These are phyloP conservation scores for Myripristis jacobus DNA, from an alignment of 2,797 vertebrate species.

Conservation along the genomic window DNA sequence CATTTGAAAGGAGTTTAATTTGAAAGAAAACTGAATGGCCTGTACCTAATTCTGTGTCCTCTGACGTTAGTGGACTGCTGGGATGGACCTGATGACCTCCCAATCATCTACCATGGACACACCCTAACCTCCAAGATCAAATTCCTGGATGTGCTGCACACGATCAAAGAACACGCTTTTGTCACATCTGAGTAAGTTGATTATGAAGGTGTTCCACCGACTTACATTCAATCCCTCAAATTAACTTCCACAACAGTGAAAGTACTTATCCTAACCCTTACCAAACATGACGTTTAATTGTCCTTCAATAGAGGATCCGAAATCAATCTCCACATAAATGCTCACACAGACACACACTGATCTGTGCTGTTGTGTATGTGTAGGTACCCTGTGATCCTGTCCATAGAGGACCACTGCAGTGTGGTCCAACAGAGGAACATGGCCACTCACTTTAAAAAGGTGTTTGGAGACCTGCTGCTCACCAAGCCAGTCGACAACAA, in stretches of 20 bases:
- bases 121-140: constrained; percentile 99
- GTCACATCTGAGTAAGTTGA: constrained; percentile 93
- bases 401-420: constrained; percentile 98
- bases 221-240: too few relatives aligned
- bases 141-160: constrained; percentile 92
- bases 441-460: constrained; percentile 94
- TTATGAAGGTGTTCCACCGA: neutral
- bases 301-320: too few relatives aligned
- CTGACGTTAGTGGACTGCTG: constrained; percentile 93
- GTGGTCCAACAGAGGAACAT: constrained; percentile 98
- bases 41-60: constrained; percentile 1
- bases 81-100: constrained; percentile 97
- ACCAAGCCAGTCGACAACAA: constrained; percentile 94
- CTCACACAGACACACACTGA: neutral
- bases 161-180: constrained; percentile 98
- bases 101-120: constrained; percentile 97
- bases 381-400: constrained; percentile 94
- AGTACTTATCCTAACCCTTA: too few relatives aligned
- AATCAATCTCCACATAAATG: too few relatives aligned
- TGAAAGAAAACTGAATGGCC: neutral
- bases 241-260: too few relatives aligned
- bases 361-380: constrained; percentile 1
- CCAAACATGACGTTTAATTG: too few relatives aligned
- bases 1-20: neutral
- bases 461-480: constrained; percentile 94